Evolutionary conservation across 2,113 vertebrate genomes (phyloP), one percentile per base, ranked within the genome.

Genomic region (Lampris incognitus): DNA sequence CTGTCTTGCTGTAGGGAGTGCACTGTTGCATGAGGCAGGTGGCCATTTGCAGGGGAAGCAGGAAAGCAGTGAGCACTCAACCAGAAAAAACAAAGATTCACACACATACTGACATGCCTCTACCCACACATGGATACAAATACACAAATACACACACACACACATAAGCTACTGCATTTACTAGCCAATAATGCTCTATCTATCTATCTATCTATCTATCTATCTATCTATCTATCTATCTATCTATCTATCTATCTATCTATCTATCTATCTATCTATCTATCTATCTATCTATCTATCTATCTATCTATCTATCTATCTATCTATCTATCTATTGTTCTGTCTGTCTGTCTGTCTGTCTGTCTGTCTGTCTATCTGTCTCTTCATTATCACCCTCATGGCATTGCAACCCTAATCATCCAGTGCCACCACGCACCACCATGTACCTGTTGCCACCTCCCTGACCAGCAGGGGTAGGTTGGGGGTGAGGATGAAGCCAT

Each of bases 401-500:
- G 24, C 24, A 24, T 24, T 24, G 24, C 24, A 24, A 24, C 24
- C 24, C 24, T 24, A 24, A 24, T 24, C 24, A 24, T 24, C 24
- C 24, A 24, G 24, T 24, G 24, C 44, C 37, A 1, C 9, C 59
- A 40, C 58, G 44, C 59, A 9, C 9, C 3, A 69, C 11, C 42
- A 8, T 13, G 58, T 94, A 99, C 98, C 98, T 94, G 96, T 78
- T 57, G 93, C 91, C 58, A 99, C 93, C 2, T 97, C 95, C 61
- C 96, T 95, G 82, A 99, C 95, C 6, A 95, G 95, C 88, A 98
- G 95, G 83, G 97, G 97, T 13, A 92, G 90, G 39, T 90, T 84
- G 11, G 93, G 92, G 3, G 96, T 97, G 88, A 99, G 90, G 69
- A 93, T 94, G 69, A 99, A 99, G 77, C 98, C 97, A 5, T 96